phyloP scores from a whole-genome alignment of 1,140 invertebrate genomes.

The Branchinecta lynchi region DNA sequence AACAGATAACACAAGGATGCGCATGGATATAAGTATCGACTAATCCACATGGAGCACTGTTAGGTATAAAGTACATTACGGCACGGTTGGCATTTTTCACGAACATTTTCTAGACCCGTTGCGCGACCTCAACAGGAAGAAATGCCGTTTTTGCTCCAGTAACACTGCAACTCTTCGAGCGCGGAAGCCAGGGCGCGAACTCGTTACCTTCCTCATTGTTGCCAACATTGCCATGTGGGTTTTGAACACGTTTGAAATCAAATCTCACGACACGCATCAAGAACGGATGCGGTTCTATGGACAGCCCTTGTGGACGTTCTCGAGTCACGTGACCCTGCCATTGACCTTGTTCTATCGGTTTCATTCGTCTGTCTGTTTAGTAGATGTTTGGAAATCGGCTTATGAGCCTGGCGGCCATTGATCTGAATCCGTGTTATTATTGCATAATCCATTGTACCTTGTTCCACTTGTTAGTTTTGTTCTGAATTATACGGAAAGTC shows the following conservation, averaged over 20 bases:
- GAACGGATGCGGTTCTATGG: constrained; percentile 50
- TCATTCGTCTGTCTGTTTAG: constrained; percentile 64
- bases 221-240: constrained; percentile 64
- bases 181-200: constrained; percentile 53
- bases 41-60: too few relatives aligned
- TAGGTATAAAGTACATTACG: too few relatives aligned
- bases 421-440: background rate
- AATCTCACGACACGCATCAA: constrained; percentile 44
- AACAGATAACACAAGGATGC: too few relatives aligned
- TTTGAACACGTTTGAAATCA: constrained; percentile 60
- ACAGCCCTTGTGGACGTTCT: constrained; percentile 47
- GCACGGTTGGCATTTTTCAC: too few relatives aligned
- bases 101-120: too few relatives aligned
- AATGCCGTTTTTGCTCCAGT: constrained; percentile 26
- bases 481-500: too few relatives aligned
- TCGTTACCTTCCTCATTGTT: constrained; percentile 59
- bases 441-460: too few relatives aligned
- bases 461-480: too few relatives aligned
- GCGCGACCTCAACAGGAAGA: too few relatives aligned
- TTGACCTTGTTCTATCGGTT: constrained; percentile 67
- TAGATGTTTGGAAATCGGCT: constrained; percentile 66
- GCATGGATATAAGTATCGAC: too few relatives aligned
- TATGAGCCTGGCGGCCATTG: constrained; percentile 38
- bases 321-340: constrained; percentile 58
- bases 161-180: constrained; percentile 41